Conservation (phyloP, 1,140 invertebrate genomes). For the Drosophila subobscura region DNA sequence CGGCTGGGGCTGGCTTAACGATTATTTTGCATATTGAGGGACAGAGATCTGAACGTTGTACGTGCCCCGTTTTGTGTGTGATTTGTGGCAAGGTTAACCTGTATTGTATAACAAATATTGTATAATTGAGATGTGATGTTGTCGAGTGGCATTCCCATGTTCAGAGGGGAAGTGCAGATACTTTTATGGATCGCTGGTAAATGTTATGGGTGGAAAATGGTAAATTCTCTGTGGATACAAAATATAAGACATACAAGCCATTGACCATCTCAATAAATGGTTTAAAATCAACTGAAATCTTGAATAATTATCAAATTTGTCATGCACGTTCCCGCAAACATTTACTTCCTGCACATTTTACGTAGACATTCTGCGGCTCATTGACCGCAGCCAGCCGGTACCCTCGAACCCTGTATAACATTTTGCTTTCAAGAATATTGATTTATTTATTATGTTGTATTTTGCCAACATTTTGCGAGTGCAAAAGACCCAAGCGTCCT, state of each 20-base stretch:
- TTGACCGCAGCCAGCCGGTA: conserved; percentile 59
- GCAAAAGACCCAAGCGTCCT: conserved; percentile 63
- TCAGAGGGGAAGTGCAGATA: too few relatives aligned
- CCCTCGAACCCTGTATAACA: conserved; percentile 37
- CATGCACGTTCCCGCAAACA: conserved; percentile 7
- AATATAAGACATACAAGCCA: background rate
- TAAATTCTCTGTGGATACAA: too few relatives aligned
- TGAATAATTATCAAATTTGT: conserved; percentile 25
- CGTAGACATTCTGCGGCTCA: conserved; percentile 36
- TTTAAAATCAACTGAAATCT: conserved; percentile 4
- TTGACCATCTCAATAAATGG: background rate
- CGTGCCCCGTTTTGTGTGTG: conserved; percentile 38
- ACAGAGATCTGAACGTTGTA: conserved; percentile 13
- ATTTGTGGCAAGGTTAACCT: conserved; percentile 62
- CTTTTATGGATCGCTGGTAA: too few relatives aligned
- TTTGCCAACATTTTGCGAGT: conserved; percentile 42
- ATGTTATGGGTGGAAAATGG: too few relatives aligned
- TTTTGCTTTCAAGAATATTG: conserved; percentile 47
- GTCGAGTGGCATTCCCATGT: too few relatives aligned
- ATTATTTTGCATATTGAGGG: conserved; percentile 65
- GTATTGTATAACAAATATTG: conserved; percentile 23
- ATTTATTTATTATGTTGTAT: conserved; percentile 29
- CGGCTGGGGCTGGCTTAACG: too few relatives aligned
- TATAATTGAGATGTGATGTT: too few relatives aligned
- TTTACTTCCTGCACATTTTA: conserved; percentile 47